Evolutionary conservation across 2,113 vertebrate species (phyloP).

Genomic region (Benitochromis conjunctus): DNA sequence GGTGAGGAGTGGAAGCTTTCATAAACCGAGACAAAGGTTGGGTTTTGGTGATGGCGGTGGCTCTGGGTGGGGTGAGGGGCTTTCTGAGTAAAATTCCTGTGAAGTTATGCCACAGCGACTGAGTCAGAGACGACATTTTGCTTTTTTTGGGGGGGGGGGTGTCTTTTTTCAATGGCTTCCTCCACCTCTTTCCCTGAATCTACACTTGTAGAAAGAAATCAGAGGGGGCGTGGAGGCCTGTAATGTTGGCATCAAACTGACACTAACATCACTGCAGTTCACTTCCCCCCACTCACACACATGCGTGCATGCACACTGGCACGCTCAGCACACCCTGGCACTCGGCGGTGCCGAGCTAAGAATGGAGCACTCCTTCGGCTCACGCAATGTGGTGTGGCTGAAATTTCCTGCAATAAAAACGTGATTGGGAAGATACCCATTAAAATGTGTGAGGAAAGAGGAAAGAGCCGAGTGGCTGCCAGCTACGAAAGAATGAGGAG

Average conservation of each 20-base stretch:
- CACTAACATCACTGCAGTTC: conserved; percentile 12
- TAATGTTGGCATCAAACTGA: conserved; percentile 48
- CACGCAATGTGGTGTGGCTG: conserved; percentile 78
- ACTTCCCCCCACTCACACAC: conserved; percentile 16
- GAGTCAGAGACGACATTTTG: conserved; percentile 17
- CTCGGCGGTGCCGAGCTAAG: conserved; percentile 67
- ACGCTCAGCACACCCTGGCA: conserved; percentile 62
- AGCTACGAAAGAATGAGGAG: not conserved
- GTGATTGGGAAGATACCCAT: conserved; percentile 77
- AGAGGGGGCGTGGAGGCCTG: not conserved
- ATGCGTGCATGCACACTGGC: conserved; percentile 56
- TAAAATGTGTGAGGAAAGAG: conserved; percentile 44
- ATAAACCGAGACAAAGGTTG: conserved; percentile 22
- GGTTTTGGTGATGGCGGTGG: conserved; percentile 4
- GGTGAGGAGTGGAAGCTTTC: conserved; percentile 21
- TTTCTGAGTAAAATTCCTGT: conserved; percentile 15
- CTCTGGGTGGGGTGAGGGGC: not conserved
- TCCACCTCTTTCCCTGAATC: conserved; percentile 15
- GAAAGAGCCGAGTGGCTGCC: conserved; percentile 16
- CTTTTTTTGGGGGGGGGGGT: not conserved
- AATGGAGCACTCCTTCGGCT: conserved; percentile 71
- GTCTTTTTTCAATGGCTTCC: conserved; percentile 18
- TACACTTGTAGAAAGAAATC: conserved; percentile 39
- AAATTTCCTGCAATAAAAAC: conserved; percentile 81
- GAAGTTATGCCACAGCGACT: conserved; percentile 29